These are phyloP conservation scores for Heliocidaris tuberculata DNA, from an alignment of 35 echinoderm and acorn worm species.

Conservation along the genomic window DNA sequence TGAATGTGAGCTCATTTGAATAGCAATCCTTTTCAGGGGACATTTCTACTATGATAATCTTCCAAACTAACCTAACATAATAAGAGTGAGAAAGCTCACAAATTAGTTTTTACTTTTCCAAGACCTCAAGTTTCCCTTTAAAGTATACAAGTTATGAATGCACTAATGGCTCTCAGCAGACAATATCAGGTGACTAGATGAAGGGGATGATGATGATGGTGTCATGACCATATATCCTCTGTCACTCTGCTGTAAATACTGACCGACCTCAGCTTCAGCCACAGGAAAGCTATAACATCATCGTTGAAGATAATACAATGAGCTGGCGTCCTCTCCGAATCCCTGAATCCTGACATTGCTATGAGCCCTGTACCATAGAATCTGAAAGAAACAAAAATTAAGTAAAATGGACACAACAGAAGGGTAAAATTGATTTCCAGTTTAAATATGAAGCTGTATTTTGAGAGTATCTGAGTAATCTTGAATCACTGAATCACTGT, in stretches of 20 bases:
- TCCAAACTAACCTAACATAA: too few relatives aligned
- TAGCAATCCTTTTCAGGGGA: too few relatives aligned
- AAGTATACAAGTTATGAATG: too few relatives aligned
- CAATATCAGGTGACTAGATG: too few relatives aligned
- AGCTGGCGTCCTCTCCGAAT: conserved; percentile 76
- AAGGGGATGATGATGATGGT: background rate
- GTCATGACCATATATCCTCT: conserved; percentile 54
- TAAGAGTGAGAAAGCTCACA: too few relatives aligned
- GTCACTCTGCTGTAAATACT: conserved; percentile 76
- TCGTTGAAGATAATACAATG: conserved; percentile 94
- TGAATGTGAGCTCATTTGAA: too few relatives aligned
- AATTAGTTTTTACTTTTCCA: too few relatives aligned
- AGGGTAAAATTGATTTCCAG: background rate
- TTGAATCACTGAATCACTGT: background rate
- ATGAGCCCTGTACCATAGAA: conserved; percentile 90
- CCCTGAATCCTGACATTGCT: conserved; percentile 87
- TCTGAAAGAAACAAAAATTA: conserved; percentile 50
- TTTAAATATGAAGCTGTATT: background rate
- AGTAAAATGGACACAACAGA: conserved; percentile 33
- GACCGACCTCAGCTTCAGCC: conserved; percentile 82
- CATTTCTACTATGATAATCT: too few relatives aligned
- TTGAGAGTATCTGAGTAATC: background rate
- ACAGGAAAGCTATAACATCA: conserved; percentile 81
- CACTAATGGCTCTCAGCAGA: too few relatives aligned
- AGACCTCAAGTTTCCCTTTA: too few relatives aligned